Conservation (phyloP, 2,797 vertebrate genomes). For the Simalia tracyae region DNA sequence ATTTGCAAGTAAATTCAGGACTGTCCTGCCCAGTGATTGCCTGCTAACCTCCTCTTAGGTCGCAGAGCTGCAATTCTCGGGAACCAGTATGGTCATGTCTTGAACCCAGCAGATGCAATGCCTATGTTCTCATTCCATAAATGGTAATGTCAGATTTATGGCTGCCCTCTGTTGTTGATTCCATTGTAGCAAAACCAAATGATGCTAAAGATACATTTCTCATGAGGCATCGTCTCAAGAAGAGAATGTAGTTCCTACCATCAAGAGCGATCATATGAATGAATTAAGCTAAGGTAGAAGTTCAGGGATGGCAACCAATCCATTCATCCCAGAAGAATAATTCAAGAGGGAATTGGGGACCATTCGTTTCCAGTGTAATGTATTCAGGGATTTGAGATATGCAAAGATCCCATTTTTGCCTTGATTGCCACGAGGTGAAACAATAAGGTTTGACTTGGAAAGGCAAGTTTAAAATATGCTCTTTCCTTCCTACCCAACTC, state of each 20-base stretch:
- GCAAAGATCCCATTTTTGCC: background rate
- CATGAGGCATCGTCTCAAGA: background rate
- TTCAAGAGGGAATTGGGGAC: background rate
- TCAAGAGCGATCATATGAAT: background rate
- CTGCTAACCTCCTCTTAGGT: background rate
- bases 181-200: background rate
- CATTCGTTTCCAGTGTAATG: conserved; percentile 8
- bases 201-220: background rate
- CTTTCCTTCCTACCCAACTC: background rate
- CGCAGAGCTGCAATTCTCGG: background rate
- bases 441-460: conserved; percentile 10
- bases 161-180: background rate
- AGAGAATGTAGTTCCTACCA: background rate
- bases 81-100: background rate
- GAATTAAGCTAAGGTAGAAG: background rate
- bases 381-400: background rate
- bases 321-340: background rate
- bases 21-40: background rate
- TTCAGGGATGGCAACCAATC: background rate
- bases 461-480: conserved; percentile 13
- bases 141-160: background rate
- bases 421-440: conserved; percentile 4
- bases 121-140: background rate
- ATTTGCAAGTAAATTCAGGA: background rate
- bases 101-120: background rate